A percentile compares a stretch with the other conserved stretches of the same genome.
phyloP scores from a whole-genome alignment of 2,888 invertebrate species.

The Yponomeuta cagnagella region DNA sequence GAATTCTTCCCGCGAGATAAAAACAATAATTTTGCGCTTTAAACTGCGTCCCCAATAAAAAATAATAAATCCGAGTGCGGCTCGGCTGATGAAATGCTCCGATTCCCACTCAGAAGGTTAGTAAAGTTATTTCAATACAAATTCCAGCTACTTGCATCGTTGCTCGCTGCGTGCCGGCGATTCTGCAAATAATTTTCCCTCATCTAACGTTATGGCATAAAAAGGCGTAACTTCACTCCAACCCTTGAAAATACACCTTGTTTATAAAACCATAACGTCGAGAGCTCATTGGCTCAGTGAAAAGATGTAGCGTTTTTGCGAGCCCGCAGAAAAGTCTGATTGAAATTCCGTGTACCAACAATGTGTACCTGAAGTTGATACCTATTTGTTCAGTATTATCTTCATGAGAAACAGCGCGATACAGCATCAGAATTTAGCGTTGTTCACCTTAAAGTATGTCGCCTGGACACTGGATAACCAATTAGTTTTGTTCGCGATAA shows the following conservation, averaged over 20 bases:
- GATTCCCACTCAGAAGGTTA: constrained; percentile 63
- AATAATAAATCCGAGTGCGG: constrained; percentile 68
- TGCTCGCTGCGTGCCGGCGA: constrained; percentile 65
- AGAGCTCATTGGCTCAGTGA: constrained; percentile 21
- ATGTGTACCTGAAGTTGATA: constrained; percentile 58
- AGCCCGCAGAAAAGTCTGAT: constrained; percentile 42
- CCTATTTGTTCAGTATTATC: constrained; percentile 60
- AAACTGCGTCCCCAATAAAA: constrained; percentile 59
- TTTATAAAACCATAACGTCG: constrained; percentile 3
- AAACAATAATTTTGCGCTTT: constrained; percentile 74
- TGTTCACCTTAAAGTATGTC: constrained; percentile 50
- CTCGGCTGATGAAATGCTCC: constrained; percentile 64
- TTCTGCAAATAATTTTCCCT: constrained; percentile 70
- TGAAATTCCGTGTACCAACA: constrained; percentile 73
- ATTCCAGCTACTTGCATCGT: constrained; percentile 71
- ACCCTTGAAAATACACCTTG: constrained; percentile 26
- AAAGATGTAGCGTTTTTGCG: not conserved
- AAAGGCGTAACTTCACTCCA: constrained; percentile 26
- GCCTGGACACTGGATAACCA: constrained; percentile 51
- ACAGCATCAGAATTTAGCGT: constrained; percentile 49
- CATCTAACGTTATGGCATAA: constrained; percentile 42
- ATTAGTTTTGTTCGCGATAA: constrained; percentile 56
- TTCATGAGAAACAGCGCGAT: constrained; percentile 48
- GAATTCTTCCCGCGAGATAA: constrained; percentile 70
- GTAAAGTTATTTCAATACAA: constrained; percentile 68